These are phyloP conservation scores for Zenarchopterus dispar DNA, from an alignment of 2,797 vertebrate genomes.

Conservation along the genomic window DNA sequence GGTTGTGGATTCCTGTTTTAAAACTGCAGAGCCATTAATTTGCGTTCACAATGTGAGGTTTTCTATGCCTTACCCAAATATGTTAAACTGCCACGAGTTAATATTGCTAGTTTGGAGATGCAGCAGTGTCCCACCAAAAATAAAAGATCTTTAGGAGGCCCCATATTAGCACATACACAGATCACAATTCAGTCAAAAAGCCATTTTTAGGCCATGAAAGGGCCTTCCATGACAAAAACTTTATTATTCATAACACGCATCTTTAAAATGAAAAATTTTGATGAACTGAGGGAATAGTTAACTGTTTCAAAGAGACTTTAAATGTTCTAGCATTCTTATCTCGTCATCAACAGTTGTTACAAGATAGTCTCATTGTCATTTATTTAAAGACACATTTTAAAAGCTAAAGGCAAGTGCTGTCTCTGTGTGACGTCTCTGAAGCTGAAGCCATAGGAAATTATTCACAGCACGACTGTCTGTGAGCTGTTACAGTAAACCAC, in stretches of 20 bases:
- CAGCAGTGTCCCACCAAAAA: neutral
- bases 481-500: slow-evolving; percentile 58
- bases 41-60: neutral
- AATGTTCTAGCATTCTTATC: no score
- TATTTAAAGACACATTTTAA: slow-evolving; percentile 8
- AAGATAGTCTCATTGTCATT: slow-evolving; percentile 25
- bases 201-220: no score
- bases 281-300: no score
- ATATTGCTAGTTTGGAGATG: no score
- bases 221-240: no score
- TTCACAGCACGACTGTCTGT: slow-evolving; percentile 55
- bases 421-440: slow-evolving; percentile 50
- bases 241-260: no score
- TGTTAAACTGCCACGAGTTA: neutral
- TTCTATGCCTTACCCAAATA: neutral
- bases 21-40: no score
- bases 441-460: slow-evolving; percentile 76
- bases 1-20: no score
- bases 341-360: neutral
- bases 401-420: slow-evolving; percentile 26
- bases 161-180: neutral
- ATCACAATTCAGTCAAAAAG: no score
- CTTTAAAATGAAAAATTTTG: no score
- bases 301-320: no score
- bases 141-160: neutral